Evolutionary conservation across 2,113 vertebrate genomes (phyloP).

Genomic region (Anhinga rufa): DNA sequence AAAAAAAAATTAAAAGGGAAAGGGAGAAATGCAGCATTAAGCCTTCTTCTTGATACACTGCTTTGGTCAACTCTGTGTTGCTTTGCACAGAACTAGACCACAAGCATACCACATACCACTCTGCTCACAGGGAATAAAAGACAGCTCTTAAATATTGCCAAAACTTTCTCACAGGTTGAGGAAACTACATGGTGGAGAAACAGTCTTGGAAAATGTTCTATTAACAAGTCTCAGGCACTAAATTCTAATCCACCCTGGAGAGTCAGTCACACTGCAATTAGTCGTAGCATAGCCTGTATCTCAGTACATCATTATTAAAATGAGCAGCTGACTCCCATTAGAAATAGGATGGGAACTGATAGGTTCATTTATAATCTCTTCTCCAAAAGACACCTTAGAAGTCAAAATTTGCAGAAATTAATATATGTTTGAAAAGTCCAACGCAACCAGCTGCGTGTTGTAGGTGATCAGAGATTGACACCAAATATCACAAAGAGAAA

Average conservation of each 20-base stretch:
- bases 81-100: background rate
- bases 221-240: background rate
- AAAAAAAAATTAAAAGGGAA: background rate
- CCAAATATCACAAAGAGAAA: background rate
- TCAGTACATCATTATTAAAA: background rate
- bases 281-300: background rate
- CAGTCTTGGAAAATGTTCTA: background rate
- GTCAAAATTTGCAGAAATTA: background rate
- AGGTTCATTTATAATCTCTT: background rate
- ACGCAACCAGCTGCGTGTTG: background rate
- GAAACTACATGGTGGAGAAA: background rate
- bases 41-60: background rate
- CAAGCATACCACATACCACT: background rate
- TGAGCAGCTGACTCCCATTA: background rate
- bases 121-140: background rate
- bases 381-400: background rate
- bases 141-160: background rate
- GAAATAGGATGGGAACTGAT: background rate
- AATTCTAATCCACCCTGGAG: background rate
- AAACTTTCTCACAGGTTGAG: background rate
- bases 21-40: background rate
- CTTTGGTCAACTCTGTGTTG: background rate
- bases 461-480: background rate
- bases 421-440: background rate
- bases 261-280: background rate